Conservation (phyloP, 92 coral and sea anemone species). For the Porites lobata region DNA sequence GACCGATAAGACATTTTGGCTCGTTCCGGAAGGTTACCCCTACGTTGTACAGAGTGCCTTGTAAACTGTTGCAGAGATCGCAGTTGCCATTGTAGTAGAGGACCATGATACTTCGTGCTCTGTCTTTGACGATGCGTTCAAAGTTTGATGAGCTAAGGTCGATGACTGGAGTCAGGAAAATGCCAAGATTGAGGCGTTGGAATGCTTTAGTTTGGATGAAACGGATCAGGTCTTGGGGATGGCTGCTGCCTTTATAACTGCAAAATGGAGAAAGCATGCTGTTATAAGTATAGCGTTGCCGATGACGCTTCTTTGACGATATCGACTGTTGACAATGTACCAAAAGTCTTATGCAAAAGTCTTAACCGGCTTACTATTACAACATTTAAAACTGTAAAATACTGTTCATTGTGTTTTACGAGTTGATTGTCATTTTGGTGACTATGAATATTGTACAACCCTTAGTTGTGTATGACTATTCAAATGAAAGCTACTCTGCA, state of each 20-base stretch:
- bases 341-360: too few species aligned
- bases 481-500: not conserved
- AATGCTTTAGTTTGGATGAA: conserved; percentile 80
- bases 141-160: conserved; percentile 87
- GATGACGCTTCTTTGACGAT: too few species aligned
- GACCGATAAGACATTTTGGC: conserved; percentile 84
- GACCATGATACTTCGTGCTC: conserved; percentile 78
- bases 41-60: conserved; percentile 67
- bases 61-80: conserved; percentile 81
- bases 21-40: conserved; percentile 89
- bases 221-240: conserved; percentile 79
- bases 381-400: not conserved
- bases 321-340: too few species aligned
- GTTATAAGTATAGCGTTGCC: not conserved
- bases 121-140: conserved; percentile 93
- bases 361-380: not conserved
- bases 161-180: conserved; percentile 87
- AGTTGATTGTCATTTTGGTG: not conserved
- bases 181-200: conserved; percentile 64
- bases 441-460: not conserved
- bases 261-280: not conserved
- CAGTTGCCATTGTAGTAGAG: conserved; percentile 93
- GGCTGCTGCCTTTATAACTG: conserved; percentile 85
- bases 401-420: too few species aligned
- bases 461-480: not conserved